Evolutionary conservation across 2,797 vertebrate genomes (phyloP), one percentile per base, ranked within the genome.

Genomic region (Clarias laeviceps): DNA sequence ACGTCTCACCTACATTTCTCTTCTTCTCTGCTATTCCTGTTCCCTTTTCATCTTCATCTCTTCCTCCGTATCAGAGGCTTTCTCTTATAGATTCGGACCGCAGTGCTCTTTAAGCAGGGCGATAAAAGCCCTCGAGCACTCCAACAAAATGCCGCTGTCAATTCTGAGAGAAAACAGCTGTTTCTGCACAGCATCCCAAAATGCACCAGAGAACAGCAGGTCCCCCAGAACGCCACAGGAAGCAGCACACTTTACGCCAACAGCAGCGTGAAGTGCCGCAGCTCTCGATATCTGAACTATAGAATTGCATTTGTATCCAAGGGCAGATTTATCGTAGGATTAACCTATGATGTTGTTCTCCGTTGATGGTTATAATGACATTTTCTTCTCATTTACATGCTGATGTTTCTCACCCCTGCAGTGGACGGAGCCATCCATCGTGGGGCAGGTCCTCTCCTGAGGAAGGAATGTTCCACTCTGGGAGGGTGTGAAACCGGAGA

Each of bases 381-480:
- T 73, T 14, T 64, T 57, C 45, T 45, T 20, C 37, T 82, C 22
- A 59, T 56, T 64, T 64, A 78, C 14, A 15, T 74, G n/a, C 74
- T 40, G 68, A 74, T 73, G 32, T 50, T 74, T 70, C 40, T 37
- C 22, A 24, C 32, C 37, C 65, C 66, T 80, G 37, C 88, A 98
- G 97, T 98, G 95, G 97, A 98, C 66, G 97, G 97, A 86, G 96
- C 96, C 32, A 97, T 98, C 89, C 97, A 97, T 89, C 94, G 94
- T 0, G 93, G 94, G 2, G 96, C 96, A 0, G 97, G 97, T 27
- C 96, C 96, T 3, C 85, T 96, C 90, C 93, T 98, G 24, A 95
- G 92, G 64, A 93, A 96, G 65, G 97, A 98, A 88, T 98, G 97
- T 74, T 92, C 95, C 72, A 95, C 95, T 61, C 95, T 97, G 65